phyloP scores from a whole-genome alignment of 2,797 vertebrate species.

The Sebastes oblongus region DNA sequence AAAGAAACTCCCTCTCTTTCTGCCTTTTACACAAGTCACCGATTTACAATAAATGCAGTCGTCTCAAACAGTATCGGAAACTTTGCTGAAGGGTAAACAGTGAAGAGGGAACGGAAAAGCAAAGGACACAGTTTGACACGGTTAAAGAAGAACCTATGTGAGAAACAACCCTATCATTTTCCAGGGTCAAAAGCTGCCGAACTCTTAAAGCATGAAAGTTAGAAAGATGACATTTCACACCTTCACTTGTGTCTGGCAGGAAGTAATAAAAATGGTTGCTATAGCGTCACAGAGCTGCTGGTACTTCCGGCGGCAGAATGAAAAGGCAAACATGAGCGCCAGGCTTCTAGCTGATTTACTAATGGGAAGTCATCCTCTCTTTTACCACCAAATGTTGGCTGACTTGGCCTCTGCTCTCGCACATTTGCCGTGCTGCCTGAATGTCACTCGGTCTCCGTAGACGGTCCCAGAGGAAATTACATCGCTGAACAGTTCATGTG shows the following conservation, averaged over 20 bases:
- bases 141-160: neutral
- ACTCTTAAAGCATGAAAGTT: neutral
- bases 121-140: neutral
- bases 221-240: conserved; percentile 11
- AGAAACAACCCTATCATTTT: conserved; percentile 4
- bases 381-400: neutral
- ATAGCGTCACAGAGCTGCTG: neutral
- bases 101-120: neutral
- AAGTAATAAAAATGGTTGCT: neutral
- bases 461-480: neutral
- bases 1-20: neutral
- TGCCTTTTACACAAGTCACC: conserved; percentile 3
- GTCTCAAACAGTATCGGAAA: conserved; percentile 1
- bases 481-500: neutral
- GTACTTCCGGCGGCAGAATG: neutral
- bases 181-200: neutral
- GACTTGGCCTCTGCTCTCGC: neutral
- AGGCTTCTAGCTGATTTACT: neutral
- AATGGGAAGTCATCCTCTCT: neutral
- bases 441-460: neutral
- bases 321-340: neutral
- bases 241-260: neutral
- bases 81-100: conserved; percentile 31
- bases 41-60: conserved; percentile 7
- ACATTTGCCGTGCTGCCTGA: neutral